A percentile compares a stretch with the other conserved stretches of the same genome.
phyloP scores from a whole-genome alignment of 2,113 vertebrate genomes.

The Protobothrops flavoviridis region DNA sequence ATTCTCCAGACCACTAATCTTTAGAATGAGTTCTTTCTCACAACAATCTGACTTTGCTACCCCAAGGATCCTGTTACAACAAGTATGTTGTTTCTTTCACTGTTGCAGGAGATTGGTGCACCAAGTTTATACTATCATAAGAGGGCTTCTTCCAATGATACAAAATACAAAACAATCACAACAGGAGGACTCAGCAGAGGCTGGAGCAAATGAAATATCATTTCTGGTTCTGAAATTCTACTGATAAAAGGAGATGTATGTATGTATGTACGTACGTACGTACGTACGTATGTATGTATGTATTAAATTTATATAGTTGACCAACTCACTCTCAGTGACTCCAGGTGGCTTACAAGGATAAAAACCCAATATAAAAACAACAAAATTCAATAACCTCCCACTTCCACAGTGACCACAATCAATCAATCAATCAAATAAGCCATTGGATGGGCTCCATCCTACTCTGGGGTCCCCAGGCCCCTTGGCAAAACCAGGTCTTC shows the following conservation, averaged over 20 bases:
- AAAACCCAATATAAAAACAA: too few species aligned
- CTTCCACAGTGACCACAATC: not conserved
- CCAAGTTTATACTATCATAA: not conserved
- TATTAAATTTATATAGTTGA: too few species aligned
- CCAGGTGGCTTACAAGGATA: too few species aligned
- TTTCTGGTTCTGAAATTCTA: not conserved
- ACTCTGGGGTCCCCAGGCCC: not conserved
- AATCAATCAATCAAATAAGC: not conserved
- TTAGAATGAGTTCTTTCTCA: not conserved
- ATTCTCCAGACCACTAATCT: not conserved
- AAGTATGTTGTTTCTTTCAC: not conserved
- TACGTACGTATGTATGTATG: not conserved
- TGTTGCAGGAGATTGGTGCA: not conserved
- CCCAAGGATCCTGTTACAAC: not conserved
- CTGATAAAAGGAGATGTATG: not conserved
- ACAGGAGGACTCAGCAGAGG: not conserved
- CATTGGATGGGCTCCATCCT: not conserved
- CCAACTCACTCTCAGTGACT: too few species aligned
- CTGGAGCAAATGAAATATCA: not conserved
- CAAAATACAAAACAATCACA: not conserved
- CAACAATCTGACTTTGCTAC: not conserved
- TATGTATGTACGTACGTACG: not conserved
- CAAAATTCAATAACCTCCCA: not conserved
- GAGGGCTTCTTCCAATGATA: not conserved
- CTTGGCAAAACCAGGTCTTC: not conserved